Evolutionary conservation across 2,888 invertebrate species (phyloP).

Genomic region (Argynnis bischoffii): DNA sequence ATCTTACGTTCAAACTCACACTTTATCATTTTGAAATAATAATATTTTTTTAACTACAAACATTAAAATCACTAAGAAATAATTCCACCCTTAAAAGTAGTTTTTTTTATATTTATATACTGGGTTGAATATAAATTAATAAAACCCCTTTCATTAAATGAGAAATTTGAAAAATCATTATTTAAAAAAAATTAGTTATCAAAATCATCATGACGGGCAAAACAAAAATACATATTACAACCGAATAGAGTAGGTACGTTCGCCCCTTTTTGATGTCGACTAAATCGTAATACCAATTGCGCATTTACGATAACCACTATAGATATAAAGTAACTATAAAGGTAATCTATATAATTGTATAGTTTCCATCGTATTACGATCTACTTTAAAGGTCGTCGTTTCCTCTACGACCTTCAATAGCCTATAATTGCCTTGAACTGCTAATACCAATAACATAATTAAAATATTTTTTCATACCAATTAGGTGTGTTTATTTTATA

Average conservation of each 20-base stretch:
- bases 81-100: too few species aligned
- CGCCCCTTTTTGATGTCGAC: not conserved
- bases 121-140: too few species aligned
- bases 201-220: too few species aligned
- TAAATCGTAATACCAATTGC: not conserved
- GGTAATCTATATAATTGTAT: slow-evolving; percentile 2
- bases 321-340: not conserved
- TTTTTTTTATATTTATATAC: too few species aligned
- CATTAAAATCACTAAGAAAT: too few species aligned
- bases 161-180: too few species aligned
- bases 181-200: too few species aligned
- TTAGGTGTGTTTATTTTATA: not conserved
- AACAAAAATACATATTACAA: not conserved
- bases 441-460: not conserved
- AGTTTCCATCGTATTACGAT: slow-evolving; percentile 3
- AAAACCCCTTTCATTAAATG: too few species aligned
- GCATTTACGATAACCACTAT: not conserved
- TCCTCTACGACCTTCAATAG: slow-evolving; percentile 13
- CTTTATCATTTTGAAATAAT: too few species aligned
- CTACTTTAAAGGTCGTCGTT: slow-evolving; percentile 7
- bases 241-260: not conserved
- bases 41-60: too few species aligned
- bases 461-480: slow-evolving; percentile 8
- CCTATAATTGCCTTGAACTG: slow-evolving; percentile 5
- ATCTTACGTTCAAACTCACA: too few species aligned